Conservation (phyloP, 1,140 invertebrate genomes). For the Scaptomyza montana region DNA sequence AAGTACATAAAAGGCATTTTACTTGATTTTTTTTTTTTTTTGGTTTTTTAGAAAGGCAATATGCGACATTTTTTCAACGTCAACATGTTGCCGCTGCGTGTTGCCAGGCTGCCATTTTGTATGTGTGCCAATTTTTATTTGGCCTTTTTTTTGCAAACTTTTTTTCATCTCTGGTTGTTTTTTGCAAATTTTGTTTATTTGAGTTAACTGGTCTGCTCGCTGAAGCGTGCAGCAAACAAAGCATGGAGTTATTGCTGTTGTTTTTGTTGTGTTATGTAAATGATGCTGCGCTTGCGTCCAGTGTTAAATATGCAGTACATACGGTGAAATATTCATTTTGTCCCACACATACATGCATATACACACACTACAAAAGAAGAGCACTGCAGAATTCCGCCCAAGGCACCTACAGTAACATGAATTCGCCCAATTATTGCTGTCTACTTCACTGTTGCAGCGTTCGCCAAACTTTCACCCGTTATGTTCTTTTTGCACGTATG, state of each 20-base stretch:
- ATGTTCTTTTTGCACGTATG: conserved; percentile 24
- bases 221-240: conserved; percentile 42
- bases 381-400: conserved; percentile 12
- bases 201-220: conserved; percentile 31
- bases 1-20: conserved; percentile 56
- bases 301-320: conserved; percentile 53
- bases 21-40: background rate
- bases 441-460: conserved; percentile 10
- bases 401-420: conserved; percentile 10
- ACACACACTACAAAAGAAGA: no score
- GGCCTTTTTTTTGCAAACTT: conserved; percentile 10
- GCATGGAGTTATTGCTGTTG: conserved; percentile 27
- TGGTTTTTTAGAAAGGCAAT: conserved; percentile 72
- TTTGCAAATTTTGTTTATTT: background rate
- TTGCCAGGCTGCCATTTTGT: conserved; percentile 38
- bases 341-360: conserved; percentile 22
- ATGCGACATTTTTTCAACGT: conserved; percentile 49
- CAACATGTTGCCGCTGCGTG: conserved; percentile 49
- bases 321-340: conserved; percentile 58
- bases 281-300: conserved; percentile 36
- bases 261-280: conserved; percentile 51
- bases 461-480: conserved; percentile 56
- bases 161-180: background rate
- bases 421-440: conserved; percentile 42
- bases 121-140: conserved; percentile 56